Base-by-base conservation (phyloP, 2,888 invertebrate species). In the Tinea trinotella region DNA sequence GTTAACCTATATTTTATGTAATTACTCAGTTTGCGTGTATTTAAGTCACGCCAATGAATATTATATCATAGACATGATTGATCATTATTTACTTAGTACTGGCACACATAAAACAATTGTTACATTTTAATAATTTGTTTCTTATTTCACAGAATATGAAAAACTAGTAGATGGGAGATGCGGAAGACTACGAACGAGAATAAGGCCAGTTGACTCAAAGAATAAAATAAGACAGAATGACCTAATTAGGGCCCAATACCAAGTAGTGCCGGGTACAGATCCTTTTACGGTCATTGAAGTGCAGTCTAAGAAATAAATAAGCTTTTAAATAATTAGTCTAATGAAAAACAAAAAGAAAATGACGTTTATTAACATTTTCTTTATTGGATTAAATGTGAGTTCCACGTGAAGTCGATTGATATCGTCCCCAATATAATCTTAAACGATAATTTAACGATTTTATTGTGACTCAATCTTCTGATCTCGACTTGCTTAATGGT, bases 131-230 rank as follows among this genome's bases (percentile, higher is more conserved):
- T 12, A 50, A 6, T 3, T 20, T 50, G 15, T 3, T 50, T 12
- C 20, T 50, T n/a, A 52, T 18, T 53, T n/a, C n/a, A 9, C 76
- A 84, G 84, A 70, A 13, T 85, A 71, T 59, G 80, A 81, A 60
- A 84, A 78, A 58, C 60, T 84, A 4, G 61, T 72, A 13, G 81
- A 84, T 50, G 84, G 85, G 1, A 74, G 77, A 1, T 85, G 85
- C 59, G 74, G 83, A 9, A 71, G 67, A 56, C 64, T 85, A n/a
- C 78, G 82, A 9, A 82, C 78, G 0, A 73, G 80, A 54, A 83
- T 85, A 55, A 68, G 68, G n/a, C 68, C 76, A 0, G 58, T 80
- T 13, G 80, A 76, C 59, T 66, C 68, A 12, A 66, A 70, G 44
- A 65, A 62, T 9, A 83, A 81, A 58, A 61, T 85, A 2, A 79